These are phyloP conservation scores for Syrrhaptes paradoxus DNA, from an alignment of 2,113 vertebrate genomes.

Conservation along the genomic window DNA sequence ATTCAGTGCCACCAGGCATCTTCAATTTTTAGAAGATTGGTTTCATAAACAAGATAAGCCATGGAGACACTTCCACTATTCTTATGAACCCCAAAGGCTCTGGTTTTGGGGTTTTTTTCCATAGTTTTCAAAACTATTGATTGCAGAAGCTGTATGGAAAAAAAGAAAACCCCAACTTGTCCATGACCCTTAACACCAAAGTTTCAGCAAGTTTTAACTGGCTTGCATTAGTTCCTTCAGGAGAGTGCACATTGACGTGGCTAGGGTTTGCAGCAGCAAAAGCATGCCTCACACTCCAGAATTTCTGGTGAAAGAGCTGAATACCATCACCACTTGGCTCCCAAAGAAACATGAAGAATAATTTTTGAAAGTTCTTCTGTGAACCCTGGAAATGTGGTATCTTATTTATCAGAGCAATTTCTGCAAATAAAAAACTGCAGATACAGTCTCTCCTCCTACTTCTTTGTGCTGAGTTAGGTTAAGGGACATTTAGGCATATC, in stretches of 20 bases:
- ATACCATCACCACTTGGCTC: neutral
- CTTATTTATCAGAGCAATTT: neutral
- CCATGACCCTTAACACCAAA: neutral
- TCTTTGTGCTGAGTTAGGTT: neutral
- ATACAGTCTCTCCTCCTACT: neutral
- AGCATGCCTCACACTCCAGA: neutral
- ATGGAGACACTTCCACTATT: neutral
- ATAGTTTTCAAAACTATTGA: neutral
- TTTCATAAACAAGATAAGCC: neutral
- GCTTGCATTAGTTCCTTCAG: neutral
- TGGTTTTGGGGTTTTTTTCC: neutral
- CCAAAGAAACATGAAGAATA: neutral
- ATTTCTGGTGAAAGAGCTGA: neutral
- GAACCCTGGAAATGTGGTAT: neutral
- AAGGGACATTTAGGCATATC: neutral
- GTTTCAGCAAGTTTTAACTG: neutral
- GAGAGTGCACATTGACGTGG: neutral
- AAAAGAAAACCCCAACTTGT: neutral
- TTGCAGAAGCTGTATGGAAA: neutral
- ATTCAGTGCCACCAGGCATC: neutral
- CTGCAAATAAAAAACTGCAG: neutral
- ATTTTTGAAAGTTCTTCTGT: neutral
- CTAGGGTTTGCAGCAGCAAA: neutral
- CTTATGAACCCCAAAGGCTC: neutral
- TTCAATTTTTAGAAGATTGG: neutral